Conservation (phyloP, 2,888 invertebrate genomes). For the Steinernema hermaphroditum region DNA sequence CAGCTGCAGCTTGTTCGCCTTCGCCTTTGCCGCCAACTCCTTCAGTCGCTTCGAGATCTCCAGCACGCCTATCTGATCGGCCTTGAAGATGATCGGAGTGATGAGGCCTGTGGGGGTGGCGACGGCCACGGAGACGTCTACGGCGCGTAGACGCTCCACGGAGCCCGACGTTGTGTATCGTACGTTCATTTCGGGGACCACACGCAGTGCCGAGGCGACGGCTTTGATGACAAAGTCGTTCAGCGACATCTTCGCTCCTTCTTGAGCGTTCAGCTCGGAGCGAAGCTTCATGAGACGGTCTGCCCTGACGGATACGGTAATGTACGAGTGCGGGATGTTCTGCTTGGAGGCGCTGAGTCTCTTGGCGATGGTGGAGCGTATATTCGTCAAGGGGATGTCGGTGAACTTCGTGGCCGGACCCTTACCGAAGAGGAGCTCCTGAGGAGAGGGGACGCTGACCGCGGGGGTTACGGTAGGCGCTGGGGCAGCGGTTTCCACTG, state of each 20-base stretch:
- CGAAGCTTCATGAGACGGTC: conserved; percentile 71
- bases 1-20: conserved; percentile 72
- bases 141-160: conserved; percentile 65
- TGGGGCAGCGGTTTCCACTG: conserved; percentile 18
- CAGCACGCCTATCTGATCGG: conserved; percentile 70
- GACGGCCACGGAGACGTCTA: conserved; percentile 74
- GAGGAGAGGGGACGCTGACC: background rate
- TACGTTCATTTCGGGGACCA: conserved; percentile 69
- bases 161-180: conserved; percentile 60
- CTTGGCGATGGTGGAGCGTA: conserved; percentile 74
- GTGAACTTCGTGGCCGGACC: conserved; percentile 62
- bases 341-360: conserved; percentile 74
- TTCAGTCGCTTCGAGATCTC: conserved; percentile 71
- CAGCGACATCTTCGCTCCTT: conserved; percentile 71
- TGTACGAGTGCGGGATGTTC: conserved; percentile 75
- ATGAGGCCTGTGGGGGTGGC: conserved; percentile 78
- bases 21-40: conserved; percentile 50
- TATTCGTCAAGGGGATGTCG: conserved; percentile 73
- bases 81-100: conserved; percentile 83
- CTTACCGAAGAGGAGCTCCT: conserved; percentile 28
- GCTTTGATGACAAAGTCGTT: conserved; percentile 76
- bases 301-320: conserved; percentile 71
- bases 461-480: background rate
- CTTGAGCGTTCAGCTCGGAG: conserved; percentile 67
- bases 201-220: conserved; percentile 72